Percentiles rank a stretch among this genome's conserved stretches.
These are phyloP conservation scores for Tineola bisselliella DNA, from an alignment of 2,888 invertebrate genomes.

Conservation along the genomic window DNA sequence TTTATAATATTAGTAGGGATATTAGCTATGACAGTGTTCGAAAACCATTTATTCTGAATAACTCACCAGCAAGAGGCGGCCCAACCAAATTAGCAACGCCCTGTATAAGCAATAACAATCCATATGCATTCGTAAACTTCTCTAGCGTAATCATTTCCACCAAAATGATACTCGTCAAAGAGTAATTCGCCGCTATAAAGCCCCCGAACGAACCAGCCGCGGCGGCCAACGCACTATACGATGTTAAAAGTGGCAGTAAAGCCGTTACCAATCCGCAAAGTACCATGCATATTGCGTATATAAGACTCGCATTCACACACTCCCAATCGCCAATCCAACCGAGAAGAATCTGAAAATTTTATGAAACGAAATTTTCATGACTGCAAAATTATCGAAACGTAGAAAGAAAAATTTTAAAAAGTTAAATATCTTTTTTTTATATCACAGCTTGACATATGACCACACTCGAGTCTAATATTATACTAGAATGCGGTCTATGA, in stretches of 20 bases:
- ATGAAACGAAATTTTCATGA: background rate
- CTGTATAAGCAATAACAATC: conserved; percentile 85
- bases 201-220: conserved; percentile 86
- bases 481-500: no score
- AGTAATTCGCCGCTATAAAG: conserved; percentile 92
- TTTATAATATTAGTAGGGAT: no score
- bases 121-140: conserved; percentile 91
- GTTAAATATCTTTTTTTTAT: no score
- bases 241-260: conserved; percentile 70
- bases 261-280: conserved; percentile 75
- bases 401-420: no score
- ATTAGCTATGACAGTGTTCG: no score
- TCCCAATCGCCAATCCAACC: conserved; percentile 89
- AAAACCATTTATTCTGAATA: no score
- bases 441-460: no score
- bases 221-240: conserved; percentile 69
- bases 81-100: conserved; percentile 91
- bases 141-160: conserved; percentile 91
- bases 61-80: conserved; percentile 87
- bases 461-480: no score
- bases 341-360: conserved; percentile 73
- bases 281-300: conserved; percentile 85
- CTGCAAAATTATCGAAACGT: no score
- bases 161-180: conserved; percentile 88
- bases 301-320: conserved; percentile 78